These are phyloP conservation scores for Pristionchus fissidentatus DNA, from an alignment of 2,888 invertebrate genomes.

Conservation along the genomic window DNA sequence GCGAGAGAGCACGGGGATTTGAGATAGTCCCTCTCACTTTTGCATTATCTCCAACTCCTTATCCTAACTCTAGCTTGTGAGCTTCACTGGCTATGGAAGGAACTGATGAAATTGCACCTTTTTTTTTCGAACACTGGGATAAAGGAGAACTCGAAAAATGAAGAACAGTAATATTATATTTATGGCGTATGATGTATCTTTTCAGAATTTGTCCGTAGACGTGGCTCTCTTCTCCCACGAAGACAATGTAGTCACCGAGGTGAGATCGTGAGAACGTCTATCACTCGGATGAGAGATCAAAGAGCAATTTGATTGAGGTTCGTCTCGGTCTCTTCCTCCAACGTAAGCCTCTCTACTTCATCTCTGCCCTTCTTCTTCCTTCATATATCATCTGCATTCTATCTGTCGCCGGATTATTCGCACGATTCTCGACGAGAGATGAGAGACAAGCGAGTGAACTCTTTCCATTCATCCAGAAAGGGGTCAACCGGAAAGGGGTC, in stretches of 20 bases:
- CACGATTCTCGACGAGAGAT: slow-evolving; percentile 66
- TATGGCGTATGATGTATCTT: background rate
- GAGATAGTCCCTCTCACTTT: too few relatives aligned
- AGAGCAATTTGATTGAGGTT: slow-evolving; percentile 62
- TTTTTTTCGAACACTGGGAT: too few relatives aligned
- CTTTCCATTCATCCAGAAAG: background rate
- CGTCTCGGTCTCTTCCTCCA: slow-evolving; percentile 62
- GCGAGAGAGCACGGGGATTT: too few relatives aligned
- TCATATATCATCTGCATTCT: slow-evolving; percentile 69
- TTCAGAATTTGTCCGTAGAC: slow-evolving; percentile 25
- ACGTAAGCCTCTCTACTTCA: slow-evolving; percentile 68
- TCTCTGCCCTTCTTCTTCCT: slow-evolving; percentile 65
- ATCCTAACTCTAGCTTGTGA: too few relatives aligned
- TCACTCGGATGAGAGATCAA: too few relatives aligned
- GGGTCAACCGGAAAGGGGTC: too few relatives aligned
- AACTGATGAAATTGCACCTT: too few relatives aligned
- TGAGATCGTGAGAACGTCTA: too few relatives aligned
- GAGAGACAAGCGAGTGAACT: slow-evolving; percentile 61
- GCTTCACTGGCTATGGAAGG: too few relatives aligned
- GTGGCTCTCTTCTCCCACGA: slow-evolving; percentile 41
- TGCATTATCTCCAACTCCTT: too few relatives aligned
- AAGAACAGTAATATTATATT: background rate
- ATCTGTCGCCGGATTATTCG: slow-evolving; percentile 68
- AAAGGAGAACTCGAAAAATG: too few relatives aligned
- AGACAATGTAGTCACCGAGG: slow-evolving; percentile 44